Conservation (phyloP, 1,140 invertebrate species). For the Acromyrmex echinatior region DNA sequence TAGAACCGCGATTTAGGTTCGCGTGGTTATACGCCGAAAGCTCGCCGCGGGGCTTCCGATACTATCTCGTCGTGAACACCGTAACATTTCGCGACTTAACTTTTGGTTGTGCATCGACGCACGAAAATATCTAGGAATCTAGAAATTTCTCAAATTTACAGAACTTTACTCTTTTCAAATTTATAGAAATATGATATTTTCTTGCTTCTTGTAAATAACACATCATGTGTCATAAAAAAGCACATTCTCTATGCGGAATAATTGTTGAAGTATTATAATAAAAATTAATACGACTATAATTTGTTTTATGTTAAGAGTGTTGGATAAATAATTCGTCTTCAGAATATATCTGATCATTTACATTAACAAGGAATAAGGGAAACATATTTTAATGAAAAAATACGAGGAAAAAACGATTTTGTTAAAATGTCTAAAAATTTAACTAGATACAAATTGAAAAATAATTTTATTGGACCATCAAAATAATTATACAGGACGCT, state of each 20-base stretch:
- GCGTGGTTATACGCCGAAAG: constrained; percentile 12
- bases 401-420: not conserved
- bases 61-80: not conserved
- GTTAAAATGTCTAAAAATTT: no score
- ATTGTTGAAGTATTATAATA: not conserved
- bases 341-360: not conserved
- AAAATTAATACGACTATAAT: not conserved
- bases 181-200: not conserved
- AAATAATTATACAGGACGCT: no score
- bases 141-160: not conserved
- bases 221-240: not conserved
- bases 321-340: constrained; percentile 9
- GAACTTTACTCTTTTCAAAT: not conserved
- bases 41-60: not conserved
- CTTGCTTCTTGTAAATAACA: not conserved
- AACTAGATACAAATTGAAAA: no score
- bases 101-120: not conserved
- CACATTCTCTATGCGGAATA: not conserved
- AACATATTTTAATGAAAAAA: not conserved
- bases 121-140: no score
- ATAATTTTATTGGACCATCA: no score
- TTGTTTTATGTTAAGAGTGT: not conserved
- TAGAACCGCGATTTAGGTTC: constrained; percentile 41
- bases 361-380: not conserved
- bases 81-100: not conserved